Evolutionary conservation across 53 echinoderm and acorn worm species (phyloP).

Genomic region (Apostichopus leukothele): DNA sequence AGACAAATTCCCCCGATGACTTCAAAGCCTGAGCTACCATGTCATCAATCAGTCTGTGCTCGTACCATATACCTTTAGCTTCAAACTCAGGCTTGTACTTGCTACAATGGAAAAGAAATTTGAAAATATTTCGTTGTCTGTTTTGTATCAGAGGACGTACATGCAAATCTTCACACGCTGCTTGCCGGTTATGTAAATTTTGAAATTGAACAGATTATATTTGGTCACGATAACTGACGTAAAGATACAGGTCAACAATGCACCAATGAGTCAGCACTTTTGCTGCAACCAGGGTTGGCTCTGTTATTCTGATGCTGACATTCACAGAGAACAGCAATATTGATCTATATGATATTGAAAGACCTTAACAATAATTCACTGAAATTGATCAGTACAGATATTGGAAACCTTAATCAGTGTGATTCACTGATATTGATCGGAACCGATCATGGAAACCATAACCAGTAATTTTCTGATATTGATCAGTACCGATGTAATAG

Average conservation of each 20-base stretch:
- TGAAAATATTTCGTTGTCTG: background rate
- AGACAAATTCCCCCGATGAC: constrained; percentile 89
- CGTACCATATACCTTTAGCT: constrained; percentile 83
- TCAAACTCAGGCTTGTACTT: constrained; percentile 75
- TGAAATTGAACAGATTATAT: no score
- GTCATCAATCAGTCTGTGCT: constrained; percentile 98
- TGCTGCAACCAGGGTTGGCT: no score
- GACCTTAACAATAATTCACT: no score
- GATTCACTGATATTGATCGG: no score
- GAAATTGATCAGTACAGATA: no score
- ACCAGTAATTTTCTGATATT: no score
- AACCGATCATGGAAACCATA: no score
- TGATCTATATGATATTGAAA: no score
- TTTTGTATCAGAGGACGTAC: background rate
- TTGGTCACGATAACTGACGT: background rate
- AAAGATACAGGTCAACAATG: no score
- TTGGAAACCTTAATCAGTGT: no score
- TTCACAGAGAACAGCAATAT: background rate
- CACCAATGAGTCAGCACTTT: background rate
- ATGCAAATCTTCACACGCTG: background rate
- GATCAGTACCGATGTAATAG: no score
- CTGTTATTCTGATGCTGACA: background rate
- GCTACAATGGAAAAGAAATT: constrained; percentile 37
- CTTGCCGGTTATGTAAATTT: no score
- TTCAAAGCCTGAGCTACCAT: constrained; percentile 98